Base-by-base conservation (phyloP, 2,113 vertebrate genomes). In the Anoura caudifer region DNA sequence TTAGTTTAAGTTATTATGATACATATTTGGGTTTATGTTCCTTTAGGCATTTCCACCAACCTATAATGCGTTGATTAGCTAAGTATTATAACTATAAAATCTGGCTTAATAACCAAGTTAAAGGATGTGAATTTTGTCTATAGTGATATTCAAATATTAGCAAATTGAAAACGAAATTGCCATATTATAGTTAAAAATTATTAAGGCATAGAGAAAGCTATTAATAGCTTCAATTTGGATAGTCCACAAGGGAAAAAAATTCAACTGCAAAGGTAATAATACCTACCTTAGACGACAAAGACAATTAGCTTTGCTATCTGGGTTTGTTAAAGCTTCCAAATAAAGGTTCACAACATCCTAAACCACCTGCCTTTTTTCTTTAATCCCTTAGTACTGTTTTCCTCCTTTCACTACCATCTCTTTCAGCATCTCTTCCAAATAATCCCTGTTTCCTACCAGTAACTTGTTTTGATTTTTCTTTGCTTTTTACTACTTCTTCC, bases 1-100 rank as follows among this genome's bases (percentile, higher is more conserved):
- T 85, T 16, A 82, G 43, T 76, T 95, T 95, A 93, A 90, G 33
- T 75, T 83, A 91, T 41, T 69, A 72, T 70, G 28, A 83, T 75
- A 17, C 90, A 90, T 93, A 84, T 19, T 75, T 43, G 33, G 14
- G 33, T 94, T 96, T 73, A 86, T 72, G 38, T 52, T n/a, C 75
- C 16, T 45, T 89, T 45, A 22, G 26, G 38, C 13, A 86, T 70
- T 95, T 95, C 67, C 22, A 67, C 52, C 72, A 81, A 41, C 73
- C 16, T 73, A 85, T 45, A 76, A 91, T 26, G 15, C 11, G 80
- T 4, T 95, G 20, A 67, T 17, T 73, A 52, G 41, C 26, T 83
- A 92, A 38, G 47, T 65, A 56, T n/a, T 43, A 7, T 77, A 83
- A 50, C 5, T 92, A 54, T 45, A 67, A 95, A 95, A 93, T 26